phyloP scores from a whole-genome alignment of 2,797 vertebrate genomes.

The Cuniculus paca region DNA sequence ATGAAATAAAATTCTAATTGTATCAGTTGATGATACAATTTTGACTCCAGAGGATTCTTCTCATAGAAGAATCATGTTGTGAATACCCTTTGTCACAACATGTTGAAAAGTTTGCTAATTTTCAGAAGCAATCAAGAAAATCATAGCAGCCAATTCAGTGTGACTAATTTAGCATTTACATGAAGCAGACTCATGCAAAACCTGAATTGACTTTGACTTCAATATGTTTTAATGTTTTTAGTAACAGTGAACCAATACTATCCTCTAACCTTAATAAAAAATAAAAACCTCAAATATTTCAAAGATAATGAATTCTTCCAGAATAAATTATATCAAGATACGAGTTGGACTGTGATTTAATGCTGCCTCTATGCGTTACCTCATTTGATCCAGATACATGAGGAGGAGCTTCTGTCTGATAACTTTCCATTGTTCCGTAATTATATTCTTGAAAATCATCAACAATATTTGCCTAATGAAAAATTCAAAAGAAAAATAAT shows the following conservation, averaged over 20 bases:
- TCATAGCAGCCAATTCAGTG: slow-evolving; percentile 46
- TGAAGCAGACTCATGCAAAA: slow-evolving; percentile 69
- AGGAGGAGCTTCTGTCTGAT: slow-evolving; percentile 93
- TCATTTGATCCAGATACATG: slow-evolving; percentile 92
- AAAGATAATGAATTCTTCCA: slow-evolving; percentile 52
- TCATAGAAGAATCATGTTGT: slow-evolving; percentile 32
- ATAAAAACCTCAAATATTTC: not conserved
- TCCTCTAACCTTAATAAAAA: not conserved
- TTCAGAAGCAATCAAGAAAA: slow-evolving; percentile 52
- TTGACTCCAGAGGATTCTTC: slow-evolving; percentile 21
- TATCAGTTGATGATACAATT: slow-evolving; percentile 75
- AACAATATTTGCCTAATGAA: slow-evolving; percentile 93
- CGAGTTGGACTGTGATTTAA: not conserved
- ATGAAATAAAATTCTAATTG: slow-evolving; percentile 34
- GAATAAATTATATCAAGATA: not conserved
- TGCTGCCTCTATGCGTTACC: slow-evolving; percentile 89
- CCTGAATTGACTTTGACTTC: slow-evolving; percentile 23
- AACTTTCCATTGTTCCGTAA: slow-evolving; percentile 93
- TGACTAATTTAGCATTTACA: slow-evolving; percentile 38
- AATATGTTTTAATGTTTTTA: slow-evolving; percentile 42
- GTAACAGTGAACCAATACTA: not conserved
- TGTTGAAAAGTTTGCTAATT: not conserved
- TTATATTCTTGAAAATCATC: slow-evolving; percentile 95
- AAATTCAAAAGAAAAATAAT: slow-evolving; percentile 85
- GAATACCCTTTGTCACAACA: slow-evolving; percentile 29